A percentile compares a stretch with the other conserved stretches of the same genome.
Conservation (phyloP, 1,140 invertebrate species). For the Bombus huntii region DNA sequence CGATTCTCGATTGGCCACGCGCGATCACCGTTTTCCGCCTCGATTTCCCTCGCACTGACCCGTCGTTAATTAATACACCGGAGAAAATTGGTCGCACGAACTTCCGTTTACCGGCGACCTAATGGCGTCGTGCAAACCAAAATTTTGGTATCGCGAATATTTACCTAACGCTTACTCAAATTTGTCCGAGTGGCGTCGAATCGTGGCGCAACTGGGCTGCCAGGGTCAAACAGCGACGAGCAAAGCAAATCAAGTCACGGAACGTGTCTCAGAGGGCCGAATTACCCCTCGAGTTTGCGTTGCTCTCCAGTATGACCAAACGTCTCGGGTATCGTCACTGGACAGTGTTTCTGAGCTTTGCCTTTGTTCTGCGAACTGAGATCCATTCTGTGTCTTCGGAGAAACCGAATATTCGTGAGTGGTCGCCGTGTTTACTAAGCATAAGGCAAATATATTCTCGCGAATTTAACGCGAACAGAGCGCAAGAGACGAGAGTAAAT, state of each 20-base stretch:
- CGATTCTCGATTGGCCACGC: background rate
- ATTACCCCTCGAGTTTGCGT: background rate
- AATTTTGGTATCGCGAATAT: background rate
- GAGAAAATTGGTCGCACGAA: background rate
- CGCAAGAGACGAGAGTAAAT: background rate
- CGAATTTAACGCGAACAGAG: background rate
- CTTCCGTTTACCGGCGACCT: background rate
- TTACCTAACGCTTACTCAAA: background rate
- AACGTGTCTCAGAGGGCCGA: background rate
- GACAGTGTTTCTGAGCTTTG: background rate
- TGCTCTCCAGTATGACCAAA: background rate
- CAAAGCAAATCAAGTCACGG: background rate
- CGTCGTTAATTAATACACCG: constrained; percentile 2
- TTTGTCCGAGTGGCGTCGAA: background rate
- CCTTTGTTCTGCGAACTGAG: background rate
- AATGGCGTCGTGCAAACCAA: no score
- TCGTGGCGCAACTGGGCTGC: background rate
- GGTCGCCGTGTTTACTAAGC: background rate
- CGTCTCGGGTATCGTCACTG: background rate
- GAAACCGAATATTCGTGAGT: background rate
- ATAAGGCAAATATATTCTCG: background rate
- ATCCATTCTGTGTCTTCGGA: background rate
- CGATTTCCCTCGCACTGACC: background rate
- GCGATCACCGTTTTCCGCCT: background rate
- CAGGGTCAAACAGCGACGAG: background rate